These are phyloP conservation scores for Dasypus novemcinctus DNA, from an alignment of 2,113 vertebrate species.

Conservation along the genomic window DNA sequence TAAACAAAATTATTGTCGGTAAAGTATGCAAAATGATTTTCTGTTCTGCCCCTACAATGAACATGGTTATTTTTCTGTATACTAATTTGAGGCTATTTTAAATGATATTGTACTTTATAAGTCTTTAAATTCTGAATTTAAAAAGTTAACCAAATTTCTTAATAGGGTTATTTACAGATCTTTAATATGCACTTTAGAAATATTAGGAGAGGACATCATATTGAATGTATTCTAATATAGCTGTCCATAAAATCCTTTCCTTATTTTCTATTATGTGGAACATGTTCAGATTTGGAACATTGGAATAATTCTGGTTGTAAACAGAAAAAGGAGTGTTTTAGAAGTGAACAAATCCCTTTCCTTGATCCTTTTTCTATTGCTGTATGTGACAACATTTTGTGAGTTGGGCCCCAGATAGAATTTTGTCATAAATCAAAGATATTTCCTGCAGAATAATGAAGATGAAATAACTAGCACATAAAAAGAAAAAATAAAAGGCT, in stretches of 20 bases:
- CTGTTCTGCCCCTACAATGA: neutral
- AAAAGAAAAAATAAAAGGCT: neutral
- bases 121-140: neutral
- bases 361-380: neutral
- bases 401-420: neutral
- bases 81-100: neutral
- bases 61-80: neutral
- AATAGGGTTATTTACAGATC: neutral
- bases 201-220: neutral
- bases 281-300: neutral
- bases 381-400: neutral
- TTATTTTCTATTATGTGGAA: neutral
- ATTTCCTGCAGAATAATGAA: neutral
- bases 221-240: neutral
- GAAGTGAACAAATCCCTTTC: neutral
- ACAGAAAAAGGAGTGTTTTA: neutral
- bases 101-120: neutral
- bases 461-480: neutral
- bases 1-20: slow-evolving; percentile 5
- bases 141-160: neutral
- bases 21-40: neutral
- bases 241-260: neutral
- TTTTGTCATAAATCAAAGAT: neutral
- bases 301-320: neutral
- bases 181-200: neutral